Evolutionary conservation across 2,888 invertebrate species (phyloP), one percentile per base, ranked within the genome.

Genomic region (Limnephilus marmoratus): DNA sequence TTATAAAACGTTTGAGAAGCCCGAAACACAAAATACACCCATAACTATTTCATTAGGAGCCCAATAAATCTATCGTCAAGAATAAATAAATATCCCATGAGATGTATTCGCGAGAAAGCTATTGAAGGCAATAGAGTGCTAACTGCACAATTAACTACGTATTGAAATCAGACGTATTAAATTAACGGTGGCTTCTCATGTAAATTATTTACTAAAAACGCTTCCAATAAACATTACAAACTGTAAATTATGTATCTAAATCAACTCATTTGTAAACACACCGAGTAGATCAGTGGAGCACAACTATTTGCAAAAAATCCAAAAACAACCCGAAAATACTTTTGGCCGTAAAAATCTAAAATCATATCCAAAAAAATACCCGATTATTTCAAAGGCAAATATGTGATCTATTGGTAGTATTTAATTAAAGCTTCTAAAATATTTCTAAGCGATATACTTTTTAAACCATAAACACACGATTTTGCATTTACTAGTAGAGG

Each of bases 11-110:
- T 82, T 82, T 82, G 15, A 34, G 15, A 18, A 82, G 31, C 82
- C 82, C 13, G 18, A 1, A 3, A 29, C 4, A 31, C 34, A 82
- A 31, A 29, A 82, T 82, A 82, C 82, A 29, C 18, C 37, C n/a
- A 89, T 80, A 37, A 81, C 68, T 89, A 41, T 89, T 89, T 80
- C 37, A 89, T 31, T 68, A n/a, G 68, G n/a, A 15, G 80, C 3
- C n/a, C 12, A 29, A 89, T 89, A 37, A 89, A 89, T 89, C 88
- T 89, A 37, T 80, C 37, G 34, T 11, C 37, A 41, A 15, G 88
- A 89, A 86, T 86, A 37, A 89, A 89, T 89, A 89, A 89, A 89
- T 89, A 89, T 89, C 80, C 80, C n/a, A 49, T 89, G 34, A 89
- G 80, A 89, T 34, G 80, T 81, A 89, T 89, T 89, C 37, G 80